Conservation (phyloP, 1,140 invertebrate species). For the Ceratina calcarata region DNA sequence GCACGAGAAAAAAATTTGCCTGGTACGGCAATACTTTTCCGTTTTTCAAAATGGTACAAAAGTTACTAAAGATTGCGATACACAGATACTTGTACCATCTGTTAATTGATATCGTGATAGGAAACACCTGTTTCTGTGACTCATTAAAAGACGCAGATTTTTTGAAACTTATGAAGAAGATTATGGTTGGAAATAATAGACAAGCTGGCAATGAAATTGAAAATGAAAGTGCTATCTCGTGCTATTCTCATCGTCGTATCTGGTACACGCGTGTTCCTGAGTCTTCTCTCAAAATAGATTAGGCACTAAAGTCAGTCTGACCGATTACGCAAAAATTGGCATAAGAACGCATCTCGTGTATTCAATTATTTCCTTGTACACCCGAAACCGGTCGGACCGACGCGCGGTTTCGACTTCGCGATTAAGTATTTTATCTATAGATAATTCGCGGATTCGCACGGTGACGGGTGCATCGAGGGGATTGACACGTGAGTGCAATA, state of each 20-base stretch:
- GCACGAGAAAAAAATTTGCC: not conserved
- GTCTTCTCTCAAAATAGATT: conserved; percentile 39
- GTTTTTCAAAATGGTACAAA: not conserved
- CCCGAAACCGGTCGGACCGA: not conserved
- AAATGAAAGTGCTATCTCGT: too few species aligned
- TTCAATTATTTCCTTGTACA: not conserved
- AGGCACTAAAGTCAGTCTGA: not conserved
- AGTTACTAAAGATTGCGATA: not conserved
- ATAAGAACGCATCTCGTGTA: not conserved
- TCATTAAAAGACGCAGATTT: conserved; percentile 2
- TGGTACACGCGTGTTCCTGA: not conserved
- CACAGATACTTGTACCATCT: not conserved
- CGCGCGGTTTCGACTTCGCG: too few species aligned
- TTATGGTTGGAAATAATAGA: not conserved
- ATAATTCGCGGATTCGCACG: too few species aligned
- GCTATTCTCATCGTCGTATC: not conserved
- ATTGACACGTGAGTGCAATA: too few species aligned
- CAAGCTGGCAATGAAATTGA: not conserved
- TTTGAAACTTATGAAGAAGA: conserved; percentile 3
- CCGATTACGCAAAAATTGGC: conserved; percentile 47
- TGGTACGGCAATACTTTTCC: not conserved
- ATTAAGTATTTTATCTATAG: too few species aligned
- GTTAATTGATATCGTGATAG: not conserved
- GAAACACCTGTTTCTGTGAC: not conserved
- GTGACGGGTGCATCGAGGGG: too few species aligned